Conservation (phyloP, 2,113 vertebrate species). For the Neofelis nebulosa region DNA sequence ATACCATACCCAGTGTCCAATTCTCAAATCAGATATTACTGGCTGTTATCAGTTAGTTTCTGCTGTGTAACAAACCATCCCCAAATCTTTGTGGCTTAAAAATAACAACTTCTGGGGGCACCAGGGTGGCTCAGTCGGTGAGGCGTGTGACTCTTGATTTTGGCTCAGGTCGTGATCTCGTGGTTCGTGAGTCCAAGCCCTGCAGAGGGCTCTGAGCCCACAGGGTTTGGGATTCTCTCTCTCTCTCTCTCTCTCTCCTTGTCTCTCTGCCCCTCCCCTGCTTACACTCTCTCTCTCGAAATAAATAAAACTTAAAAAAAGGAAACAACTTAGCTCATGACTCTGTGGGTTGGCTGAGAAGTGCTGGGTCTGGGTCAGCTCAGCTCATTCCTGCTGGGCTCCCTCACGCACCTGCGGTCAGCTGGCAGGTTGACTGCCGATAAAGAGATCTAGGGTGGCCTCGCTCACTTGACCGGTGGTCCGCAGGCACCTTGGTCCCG, state of each 20-base stretch:
- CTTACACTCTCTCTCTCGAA: too few relatives aligned
- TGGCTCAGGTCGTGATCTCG: too few relatives aligned
- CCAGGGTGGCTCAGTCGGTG: too few relatives aligned
- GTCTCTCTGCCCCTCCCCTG: too few relatives aligned
- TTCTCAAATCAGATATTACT: not conserved
- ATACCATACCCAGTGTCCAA: fast-evolving
- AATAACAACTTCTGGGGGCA: too few relatives aligned
- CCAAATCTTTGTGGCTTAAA: not conserved
- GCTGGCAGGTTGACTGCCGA: not conserved
- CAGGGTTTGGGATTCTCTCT: too few relatives aligned
- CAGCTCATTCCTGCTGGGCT: not conserved
- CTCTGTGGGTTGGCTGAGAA: not conserved
- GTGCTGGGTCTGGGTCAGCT: not conserved
- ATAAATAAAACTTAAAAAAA: too few relatives aligned
- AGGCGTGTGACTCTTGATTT: too few relatives aligned
- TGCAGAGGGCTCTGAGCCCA: too few relatives aligned
- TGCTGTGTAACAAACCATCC: not conserved
- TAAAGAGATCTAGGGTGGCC: not conserved
- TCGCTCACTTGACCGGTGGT: not conserved
- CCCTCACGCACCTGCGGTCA: not conserved
- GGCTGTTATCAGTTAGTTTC: not conserved
- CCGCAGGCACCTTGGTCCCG: not conserved
- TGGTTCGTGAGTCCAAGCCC: too few relatives aligned
- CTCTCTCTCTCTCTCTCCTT: too few relatives aligned
- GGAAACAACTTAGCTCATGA: not conserved